A percentile compares a stretch with the other conserved stretches of the same genome.
Conservation (phyloP, 2,113 vertebrate genomes). For the Dolichallabes microphthalmus region DNA sequence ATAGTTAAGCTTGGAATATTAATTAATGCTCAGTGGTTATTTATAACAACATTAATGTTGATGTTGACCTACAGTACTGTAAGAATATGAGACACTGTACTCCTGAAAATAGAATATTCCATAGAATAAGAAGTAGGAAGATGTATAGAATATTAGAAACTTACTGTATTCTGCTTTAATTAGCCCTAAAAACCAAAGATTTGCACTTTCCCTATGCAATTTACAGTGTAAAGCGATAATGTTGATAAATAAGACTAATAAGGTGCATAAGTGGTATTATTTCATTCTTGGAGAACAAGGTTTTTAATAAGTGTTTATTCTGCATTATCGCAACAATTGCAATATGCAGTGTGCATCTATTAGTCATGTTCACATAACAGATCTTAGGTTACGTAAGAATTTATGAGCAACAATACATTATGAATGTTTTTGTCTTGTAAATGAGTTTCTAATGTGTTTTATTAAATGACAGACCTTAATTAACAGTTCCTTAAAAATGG, state of each 20-base stretch:
- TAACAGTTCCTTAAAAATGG: neutral
- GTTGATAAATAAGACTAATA: neutral
- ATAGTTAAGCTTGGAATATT: conserved; percentile 12
- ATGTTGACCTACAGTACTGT: neutral
- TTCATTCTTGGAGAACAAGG: neutral
- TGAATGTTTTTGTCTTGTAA: neutral
- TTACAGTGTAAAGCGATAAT: neutral
- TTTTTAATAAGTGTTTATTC: neutral
- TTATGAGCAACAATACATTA: neutral
- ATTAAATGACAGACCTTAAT: neutral
- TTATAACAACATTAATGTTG: neutral
- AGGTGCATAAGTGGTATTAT: neutral
- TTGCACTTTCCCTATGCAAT: neutral
- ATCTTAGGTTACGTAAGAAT: neutral
- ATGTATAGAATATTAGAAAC: neutral
- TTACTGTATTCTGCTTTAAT: neutral
- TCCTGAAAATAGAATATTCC: neutral
- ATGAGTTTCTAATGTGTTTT: neutral
- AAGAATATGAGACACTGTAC: neutral
- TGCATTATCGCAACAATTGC: neutral
- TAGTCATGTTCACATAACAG: neutral
- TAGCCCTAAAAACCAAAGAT: neutral
- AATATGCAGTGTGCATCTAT: neutral
- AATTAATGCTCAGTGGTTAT: neutral
- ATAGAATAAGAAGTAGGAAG: too few species aligned